Percentiles rank a stretch among this genome's conserved stretches.
Evolutionary conservation across 2,888 invertebrate genomes (phyloP).

Genomic region (Dryocosmus kuriphilus): DNA sequence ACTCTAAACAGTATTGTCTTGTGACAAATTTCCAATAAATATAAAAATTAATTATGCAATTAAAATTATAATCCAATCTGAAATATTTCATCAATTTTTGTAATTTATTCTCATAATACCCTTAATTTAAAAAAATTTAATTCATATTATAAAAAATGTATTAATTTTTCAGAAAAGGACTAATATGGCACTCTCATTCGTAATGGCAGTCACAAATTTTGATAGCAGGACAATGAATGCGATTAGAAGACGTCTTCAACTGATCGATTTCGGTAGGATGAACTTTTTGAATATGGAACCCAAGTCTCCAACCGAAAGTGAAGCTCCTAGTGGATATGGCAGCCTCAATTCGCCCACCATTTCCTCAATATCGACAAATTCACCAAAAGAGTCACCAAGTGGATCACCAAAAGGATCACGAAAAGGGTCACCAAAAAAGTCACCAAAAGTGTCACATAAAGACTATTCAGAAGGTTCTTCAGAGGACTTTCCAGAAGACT

Average conservation of each 20-base stretch:
- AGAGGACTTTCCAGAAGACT: too few species aligned
- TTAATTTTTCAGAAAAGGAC: neutral
- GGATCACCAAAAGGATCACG: neutral
- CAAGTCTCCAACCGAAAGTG: conserved; percentile 74
- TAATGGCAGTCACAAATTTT: neutral
- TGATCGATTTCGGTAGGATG: neutral
- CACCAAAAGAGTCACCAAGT: conserved; percentile 47
- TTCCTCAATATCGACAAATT: conserved; percentile 75
- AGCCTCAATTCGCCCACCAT: conserved; percentile 80
- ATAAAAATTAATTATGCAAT: too few species aligned
- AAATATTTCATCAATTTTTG: too few species aligned
- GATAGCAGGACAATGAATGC: neutral
- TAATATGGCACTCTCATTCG: conserved; percentile 4
- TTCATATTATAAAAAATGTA: neutral
- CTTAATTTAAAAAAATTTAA: too few species aligned
- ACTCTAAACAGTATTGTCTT: too few species aligned
- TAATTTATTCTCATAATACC: too few species aligned
- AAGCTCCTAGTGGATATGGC: conserved; percentile 81
- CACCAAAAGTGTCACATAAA: neutral
- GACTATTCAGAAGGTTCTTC: too few species aligned
- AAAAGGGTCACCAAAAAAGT: neutral
- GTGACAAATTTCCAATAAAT: too few species aligned
- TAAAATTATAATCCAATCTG: too few species aligned
- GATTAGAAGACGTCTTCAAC: neutral
- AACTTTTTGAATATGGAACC: neutral